A percentile compares a stretch with the other conserved stretches of the same genome.
These are phyloP conservation scores for Trilocha varians DNA, from an alignment of 2,888 invertebrate genomes.

Conservation along the genomic window DNA sequence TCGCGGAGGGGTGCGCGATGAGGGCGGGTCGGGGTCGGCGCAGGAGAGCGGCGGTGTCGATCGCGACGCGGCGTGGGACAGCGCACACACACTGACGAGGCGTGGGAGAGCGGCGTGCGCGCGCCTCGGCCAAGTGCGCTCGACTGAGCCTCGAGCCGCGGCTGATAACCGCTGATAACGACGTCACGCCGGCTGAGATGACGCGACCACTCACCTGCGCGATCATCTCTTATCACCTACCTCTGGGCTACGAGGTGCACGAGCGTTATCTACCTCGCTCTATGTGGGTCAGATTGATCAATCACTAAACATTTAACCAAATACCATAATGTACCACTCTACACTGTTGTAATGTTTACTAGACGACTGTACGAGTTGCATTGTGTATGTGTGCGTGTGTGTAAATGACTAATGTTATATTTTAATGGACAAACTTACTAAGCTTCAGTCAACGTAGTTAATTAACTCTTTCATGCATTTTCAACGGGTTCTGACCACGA, in stretches of 20 bases:
- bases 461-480: no score
- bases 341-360: neutral
- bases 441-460: no score
- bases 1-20: neutral
- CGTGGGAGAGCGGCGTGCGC: conserved; percentile 18
- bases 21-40: neutral
- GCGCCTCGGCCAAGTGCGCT: conserved; percentile 46
- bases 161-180: conserved; percentile 67
- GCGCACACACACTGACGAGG: conserved; percentile 15
- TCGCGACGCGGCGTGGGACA: conserved; percentile 12
- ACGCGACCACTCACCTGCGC: conserved; percentile 13
- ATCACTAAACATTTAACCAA: neutral
- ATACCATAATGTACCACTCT: neutral
- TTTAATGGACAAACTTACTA: no score
- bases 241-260: no score
- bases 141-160: conserved; percentile 53
- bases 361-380: no score
- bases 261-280: no score
- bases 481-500: no score
- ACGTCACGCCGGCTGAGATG: conserved; percentile 31
- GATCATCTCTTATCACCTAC: conserved; percentile 3
- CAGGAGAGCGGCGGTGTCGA: conserved; percentile 3
- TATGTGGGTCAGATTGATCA: neutral
- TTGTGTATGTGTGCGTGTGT: no score
- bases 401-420: no score